Conservation (phyloP, 2,113 vertebrate genomes). For the Carollia perspicillata region DNA sequence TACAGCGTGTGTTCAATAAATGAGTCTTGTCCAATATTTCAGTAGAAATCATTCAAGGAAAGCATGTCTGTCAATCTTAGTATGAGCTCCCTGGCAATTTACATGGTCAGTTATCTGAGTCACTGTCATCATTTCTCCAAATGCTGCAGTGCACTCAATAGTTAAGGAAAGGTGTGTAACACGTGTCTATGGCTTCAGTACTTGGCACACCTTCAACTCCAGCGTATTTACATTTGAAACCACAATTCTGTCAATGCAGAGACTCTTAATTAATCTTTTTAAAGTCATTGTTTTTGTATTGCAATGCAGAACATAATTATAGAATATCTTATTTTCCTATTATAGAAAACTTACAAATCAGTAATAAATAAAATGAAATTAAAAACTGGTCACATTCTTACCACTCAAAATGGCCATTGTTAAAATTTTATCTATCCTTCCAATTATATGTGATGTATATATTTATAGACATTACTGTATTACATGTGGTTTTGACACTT, state of each 20-base stretch:
- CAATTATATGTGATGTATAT: background rate
- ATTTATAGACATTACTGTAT: background rate
- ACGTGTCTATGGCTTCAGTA: background rate
- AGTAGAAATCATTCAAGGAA: background rate
- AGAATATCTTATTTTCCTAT: background rate
- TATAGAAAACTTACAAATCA: background rate
- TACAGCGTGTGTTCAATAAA: background rate
- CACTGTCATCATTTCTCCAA: background rate
- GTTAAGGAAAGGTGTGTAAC: background rate
- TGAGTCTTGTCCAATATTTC: background rate
- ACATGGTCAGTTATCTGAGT: background rate
- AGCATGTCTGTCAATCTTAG: background rate
- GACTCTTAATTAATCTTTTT: background rate
- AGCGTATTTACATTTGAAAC: background rate
- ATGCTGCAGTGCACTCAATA: background rate
- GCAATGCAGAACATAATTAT: background rate
- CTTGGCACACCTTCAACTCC: background rate
- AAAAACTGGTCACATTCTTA: background rate
- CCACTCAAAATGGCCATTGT: background rate
- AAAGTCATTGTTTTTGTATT: background rate
- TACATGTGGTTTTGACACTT: background rate
- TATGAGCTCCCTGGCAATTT: background rate
- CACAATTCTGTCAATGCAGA: background rate
- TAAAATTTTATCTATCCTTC: background rate
- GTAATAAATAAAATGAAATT: background rate